phyloP scores from a whole-genome alignment of 2,113 vertebrate species.

The Cynocephalus volans region DNA sequence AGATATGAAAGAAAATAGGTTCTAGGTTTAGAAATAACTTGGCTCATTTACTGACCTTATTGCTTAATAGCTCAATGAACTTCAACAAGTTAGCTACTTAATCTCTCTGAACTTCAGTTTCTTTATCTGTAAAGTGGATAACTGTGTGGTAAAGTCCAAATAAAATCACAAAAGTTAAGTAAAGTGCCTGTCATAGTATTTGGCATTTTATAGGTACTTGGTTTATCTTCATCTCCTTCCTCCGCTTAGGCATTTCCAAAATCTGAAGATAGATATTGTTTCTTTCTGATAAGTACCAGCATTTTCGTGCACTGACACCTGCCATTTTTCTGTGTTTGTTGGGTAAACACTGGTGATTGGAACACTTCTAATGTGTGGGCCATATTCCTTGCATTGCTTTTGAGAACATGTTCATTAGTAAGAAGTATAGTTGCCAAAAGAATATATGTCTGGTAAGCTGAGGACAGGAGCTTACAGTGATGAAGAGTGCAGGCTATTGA shows the following conservation, averaged over 20 bases:
- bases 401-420: constrained; percentile 10
- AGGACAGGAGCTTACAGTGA: background rate
- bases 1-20: background rate
- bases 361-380: background rate
- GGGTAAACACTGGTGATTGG: background rate
- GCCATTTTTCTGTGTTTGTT: background rate
- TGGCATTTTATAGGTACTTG: background rate
- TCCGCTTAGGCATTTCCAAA: background rate
- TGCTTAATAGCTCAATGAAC: background rate
- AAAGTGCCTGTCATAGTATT: background rate
- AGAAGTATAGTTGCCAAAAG: background rate
- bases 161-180: constrained; percentile 5
- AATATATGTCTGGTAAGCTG: background rate
- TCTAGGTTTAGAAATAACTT: background rate
- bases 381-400: constrained; percentile 13
- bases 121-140: constrained; percentile 42
- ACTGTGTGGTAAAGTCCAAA: background rate
- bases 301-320: background rate
- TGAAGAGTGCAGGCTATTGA: background rate
- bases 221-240: background rate
- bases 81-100: constrained; percentile 19
- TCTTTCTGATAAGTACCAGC: background rate
- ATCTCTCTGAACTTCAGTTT: background rate
- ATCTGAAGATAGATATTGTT: background rate
- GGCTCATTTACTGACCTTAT: background rate